phyloP scores from a whole-genome alignment of 2,888 invertebrate species.

The Acanthopleura granulata region DNA sequence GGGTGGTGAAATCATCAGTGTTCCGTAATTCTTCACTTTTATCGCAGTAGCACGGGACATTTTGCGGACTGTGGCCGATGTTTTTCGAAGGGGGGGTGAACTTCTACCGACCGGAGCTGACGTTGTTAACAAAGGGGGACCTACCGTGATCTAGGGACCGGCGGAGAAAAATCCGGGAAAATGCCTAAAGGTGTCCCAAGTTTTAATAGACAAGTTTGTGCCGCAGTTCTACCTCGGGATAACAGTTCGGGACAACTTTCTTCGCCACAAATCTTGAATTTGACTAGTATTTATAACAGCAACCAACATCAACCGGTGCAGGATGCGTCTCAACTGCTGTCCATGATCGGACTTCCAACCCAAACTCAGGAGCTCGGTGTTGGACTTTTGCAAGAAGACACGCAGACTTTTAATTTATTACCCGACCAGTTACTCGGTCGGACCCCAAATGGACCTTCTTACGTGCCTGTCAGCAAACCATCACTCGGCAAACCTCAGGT shows the following conservation, averaged over 20 bases:
- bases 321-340: not conserved
- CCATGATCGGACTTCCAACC: conserved; percentile 1
- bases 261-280: conserved; percentile 49
- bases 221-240: conserved; percentile 35
- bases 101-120: not conserved
- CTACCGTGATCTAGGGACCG: not conserved
- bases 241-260: conserved; percentile 12
- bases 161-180: conserved; percentile 5
- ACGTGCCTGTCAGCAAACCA: conserved; percentile 30
- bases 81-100: not conserved
- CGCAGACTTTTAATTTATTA: not conserved
- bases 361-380: conserved; percentile 15
- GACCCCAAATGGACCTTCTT: conserved; percentile 25
- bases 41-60: not conserved
- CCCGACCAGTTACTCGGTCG: conserved; percentile 13
- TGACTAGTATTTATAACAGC: conserved; percentile 48
- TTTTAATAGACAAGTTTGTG: conserved; percentile 34
- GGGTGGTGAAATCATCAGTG: not conserved
- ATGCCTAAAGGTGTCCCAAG: conserved; percentile 18
- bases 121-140: not conserved
- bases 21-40: not conserved
- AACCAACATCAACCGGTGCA: conserved; percentile 23
- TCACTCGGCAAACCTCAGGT: conserved; percentile 50
- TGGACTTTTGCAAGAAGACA: not conserved
- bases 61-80: not conserved